Conservation (phyloP, 2,113 vertebrate species). For the Malaclemys terrapin region DNA sequence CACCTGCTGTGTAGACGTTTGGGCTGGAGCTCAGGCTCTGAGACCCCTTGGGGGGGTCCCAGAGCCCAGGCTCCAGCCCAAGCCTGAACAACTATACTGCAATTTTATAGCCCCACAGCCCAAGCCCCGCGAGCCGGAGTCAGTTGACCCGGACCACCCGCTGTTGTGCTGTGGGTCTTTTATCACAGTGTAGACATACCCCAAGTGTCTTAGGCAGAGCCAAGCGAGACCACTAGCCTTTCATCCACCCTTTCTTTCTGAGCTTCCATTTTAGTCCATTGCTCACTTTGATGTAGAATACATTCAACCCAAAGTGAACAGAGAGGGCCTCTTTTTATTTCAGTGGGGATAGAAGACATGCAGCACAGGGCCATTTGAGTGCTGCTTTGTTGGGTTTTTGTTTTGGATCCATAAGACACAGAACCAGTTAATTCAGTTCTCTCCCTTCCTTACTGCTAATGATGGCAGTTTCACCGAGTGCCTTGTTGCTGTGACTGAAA, state of each 20-base stretch:
- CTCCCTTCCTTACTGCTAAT: background rate
- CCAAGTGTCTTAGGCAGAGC: background rate
- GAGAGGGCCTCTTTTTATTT: background rate
- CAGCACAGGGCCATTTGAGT: background rate
- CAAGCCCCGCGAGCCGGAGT: background rate
- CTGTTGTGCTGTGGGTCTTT: background rate
- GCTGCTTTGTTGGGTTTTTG: background rate
- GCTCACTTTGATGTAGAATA: background rate
- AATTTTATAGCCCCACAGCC: background rate
- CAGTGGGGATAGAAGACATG: background rate
- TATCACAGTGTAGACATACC: background rate
- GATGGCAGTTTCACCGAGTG: background rate
- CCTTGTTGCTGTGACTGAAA: background rate
- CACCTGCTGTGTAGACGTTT: background rate
- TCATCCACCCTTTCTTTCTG: background rate
- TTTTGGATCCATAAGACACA: background rate
- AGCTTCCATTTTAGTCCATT: fast-evolving
- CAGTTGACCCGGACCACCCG: background rate
- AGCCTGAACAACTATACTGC: background rate
- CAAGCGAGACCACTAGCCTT: background rate
- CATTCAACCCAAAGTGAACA: fast-evolving
- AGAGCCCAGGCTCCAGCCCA: too few relatives aligned
- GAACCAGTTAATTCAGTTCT: background rate
- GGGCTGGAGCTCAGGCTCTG: background rate
- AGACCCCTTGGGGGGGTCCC: background rate